These are phyloP conservation scores for Sphaeramia orbicularis DNA, from an alignment of 2,797 vertebrate species.

Conservation along the genomic window DNA sequence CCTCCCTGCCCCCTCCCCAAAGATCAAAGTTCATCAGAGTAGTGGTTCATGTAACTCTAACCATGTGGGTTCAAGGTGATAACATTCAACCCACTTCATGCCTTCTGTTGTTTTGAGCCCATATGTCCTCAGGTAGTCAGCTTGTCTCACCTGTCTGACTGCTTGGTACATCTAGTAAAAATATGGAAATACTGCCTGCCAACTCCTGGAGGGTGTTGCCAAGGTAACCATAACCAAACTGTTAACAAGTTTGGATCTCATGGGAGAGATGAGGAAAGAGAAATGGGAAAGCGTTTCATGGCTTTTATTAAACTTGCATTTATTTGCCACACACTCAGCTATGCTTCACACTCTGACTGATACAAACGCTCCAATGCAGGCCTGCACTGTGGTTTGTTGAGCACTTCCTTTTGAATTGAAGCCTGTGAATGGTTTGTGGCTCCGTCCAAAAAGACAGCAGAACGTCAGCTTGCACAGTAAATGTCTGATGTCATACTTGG, in stretches of 20 bases:
- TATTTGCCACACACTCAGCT: background rate
- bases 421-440: background rate
- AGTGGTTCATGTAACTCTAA: background rate
- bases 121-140: conserved; percentile 11
- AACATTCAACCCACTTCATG: background rate
- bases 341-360: background rate
- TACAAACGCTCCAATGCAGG: background rate
- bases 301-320: background rate
- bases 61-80: background rate
- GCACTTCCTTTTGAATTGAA: background rate
- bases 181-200: background rate
- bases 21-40: conserved; percentile 5
- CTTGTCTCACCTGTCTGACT: conserved; percentile 55
- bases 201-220: background rate
- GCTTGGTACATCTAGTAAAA: conserved; percentile 17
- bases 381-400: background rate
- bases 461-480: too few species aligned
- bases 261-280: conserved; percentile 1
- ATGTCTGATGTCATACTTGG: conserved; percentile 17
- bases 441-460: conserved; percentile 8
- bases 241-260: background rate
- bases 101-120: conserved; percentile 26
- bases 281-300: conserved; percentile 10
- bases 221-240: conserved; percentile 23
- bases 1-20: background rate